phyloP scores from a whole-genome alignment of 2,797 vertebrate species.

The Aselliscus stoliczkanus region DNA sequence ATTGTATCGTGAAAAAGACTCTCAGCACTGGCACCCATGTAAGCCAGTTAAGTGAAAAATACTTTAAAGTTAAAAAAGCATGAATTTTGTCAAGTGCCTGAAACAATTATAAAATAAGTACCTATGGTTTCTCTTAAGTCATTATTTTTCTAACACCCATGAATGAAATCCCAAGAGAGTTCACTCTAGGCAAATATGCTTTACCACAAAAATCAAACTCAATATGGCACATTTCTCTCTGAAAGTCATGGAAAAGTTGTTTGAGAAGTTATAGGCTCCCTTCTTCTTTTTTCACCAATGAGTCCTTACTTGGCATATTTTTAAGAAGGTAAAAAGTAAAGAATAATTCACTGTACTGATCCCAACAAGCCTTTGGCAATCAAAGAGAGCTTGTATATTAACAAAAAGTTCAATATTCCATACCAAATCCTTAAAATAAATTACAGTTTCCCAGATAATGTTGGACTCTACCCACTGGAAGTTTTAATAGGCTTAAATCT shows the following conservation, averaged over 20 bases:
- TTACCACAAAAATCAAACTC: slow-evolving; percentile 31
- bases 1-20: neutral
- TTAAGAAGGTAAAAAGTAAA: neutral
- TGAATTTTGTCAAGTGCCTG: slow-evolving; percentile 35
- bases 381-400: neutral
- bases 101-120: slow-evolving; percentile 59
- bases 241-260: neutral
- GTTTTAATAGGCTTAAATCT: neutral
- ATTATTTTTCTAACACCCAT: slow-evolving; percentile 55
- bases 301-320: neutral
- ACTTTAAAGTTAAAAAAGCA: slow-evolving; percentile 22
- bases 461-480: neutral
- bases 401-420: neutral
- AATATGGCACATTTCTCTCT: neutral
- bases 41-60: slow-evolving; percentile 31
- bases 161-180: slow-evolving; percentile 48
- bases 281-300: neutral
- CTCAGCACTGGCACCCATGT: neutral
- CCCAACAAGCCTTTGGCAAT: neutral
- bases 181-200: slow-evolving; percentile 45
- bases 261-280: neutral
- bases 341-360: neutral
- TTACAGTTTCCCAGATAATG: neutral
- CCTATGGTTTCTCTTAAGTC: slow-evolving; percentile 60
- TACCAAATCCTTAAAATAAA: neutral